phyloP scores from a whole-genome alignment of 2,113 vertebrate species.

The Triplophysa tibetana region DNA sequence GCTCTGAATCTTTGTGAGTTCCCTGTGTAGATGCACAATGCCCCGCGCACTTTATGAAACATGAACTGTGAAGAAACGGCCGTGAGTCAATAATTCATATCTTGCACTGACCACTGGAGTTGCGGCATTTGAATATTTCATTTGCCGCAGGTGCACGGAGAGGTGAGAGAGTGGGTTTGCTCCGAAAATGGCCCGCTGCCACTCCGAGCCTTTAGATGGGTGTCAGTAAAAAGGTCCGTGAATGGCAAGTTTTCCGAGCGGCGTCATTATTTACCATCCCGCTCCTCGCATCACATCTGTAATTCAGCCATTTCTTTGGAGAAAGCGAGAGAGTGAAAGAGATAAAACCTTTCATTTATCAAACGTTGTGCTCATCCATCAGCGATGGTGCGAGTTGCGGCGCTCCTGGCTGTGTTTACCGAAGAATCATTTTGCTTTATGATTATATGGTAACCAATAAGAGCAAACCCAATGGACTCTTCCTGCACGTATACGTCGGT shows the following conservation, averaged over 20 bases:
- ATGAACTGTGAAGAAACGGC: conserved; percentile 38
- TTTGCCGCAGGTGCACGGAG: conserved; percentile 50
- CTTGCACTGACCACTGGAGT: conserved; percentile 22
- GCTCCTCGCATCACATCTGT: conserved; percentile 3
- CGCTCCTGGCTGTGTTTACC: conserved; percentile 24
- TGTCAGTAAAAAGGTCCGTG: conserved; percentile 39
- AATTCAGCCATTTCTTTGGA: conserved; percentile 35
- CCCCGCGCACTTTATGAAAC: conserved; percentile 23
- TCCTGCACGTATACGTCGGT: not conserved
- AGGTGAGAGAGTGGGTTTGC: conserved; percentile 46
- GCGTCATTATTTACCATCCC: conserved; percentile 43
- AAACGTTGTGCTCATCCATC: conserved; percentile 32
- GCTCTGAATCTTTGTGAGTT: not conserved
- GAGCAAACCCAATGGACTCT: not conserved
- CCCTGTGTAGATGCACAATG: not conserved
- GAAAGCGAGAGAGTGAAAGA: conserved; percentile 5
- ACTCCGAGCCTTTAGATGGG: not conserved
- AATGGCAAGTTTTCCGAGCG: conserved; percentile 36
- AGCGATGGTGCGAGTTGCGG: not conserved
- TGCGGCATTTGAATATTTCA: conserved; percentile 49
- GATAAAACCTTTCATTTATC: conserved; percentile 34
- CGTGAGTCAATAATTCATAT: conserved; percentile 52
- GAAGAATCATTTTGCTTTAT: not conserved
- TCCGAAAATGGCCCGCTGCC: conserved; percentile 36
- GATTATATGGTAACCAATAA: not conserved